These are phyloP conservation scores for Ephydatia muelleri DNA, from an alignment of 37 sponge, comb jelly and placozoan species.

Conservation along the genomic window DNA sequence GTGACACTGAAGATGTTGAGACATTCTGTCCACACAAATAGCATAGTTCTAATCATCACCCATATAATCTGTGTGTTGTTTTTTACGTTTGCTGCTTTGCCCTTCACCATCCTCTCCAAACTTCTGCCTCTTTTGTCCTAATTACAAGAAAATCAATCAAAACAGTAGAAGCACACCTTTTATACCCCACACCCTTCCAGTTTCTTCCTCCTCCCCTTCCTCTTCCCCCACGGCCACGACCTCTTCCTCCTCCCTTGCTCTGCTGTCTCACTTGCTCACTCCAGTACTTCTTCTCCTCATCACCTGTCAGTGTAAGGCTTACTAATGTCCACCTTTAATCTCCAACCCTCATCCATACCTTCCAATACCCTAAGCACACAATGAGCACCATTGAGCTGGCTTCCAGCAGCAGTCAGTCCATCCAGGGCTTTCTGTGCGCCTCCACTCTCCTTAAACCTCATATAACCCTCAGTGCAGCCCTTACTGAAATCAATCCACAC, in stretches of 20 bases:
- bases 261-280: not conserved
- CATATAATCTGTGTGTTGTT: not conserved
- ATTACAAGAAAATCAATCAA: not conserved
- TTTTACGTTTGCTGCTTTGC: not conserved
- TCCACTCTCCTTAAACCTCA: conserved; percentile 66
- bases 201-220: conserved; percentile 9
- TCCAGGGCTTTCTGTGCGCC: conserved; percentile 63
- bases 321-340: not conserved
- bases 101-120: not conserved
- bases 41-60: not conserved
- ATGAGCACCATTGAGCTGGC: conserved; percentile 51
- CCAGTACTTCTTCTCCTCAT: not conserved
- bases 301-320: not conserved
- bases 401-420: conserved; percentile 12
- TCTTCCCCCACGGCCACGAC: not conserved
- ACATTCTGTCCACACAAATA: not conserved
- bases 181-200: not conserved
- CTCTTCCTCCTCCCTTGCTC: conserved; percentile 4
- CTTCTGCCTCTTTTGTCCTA: not conserved
- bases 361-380: not conserved
- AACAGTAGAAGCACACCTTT: not conserved
- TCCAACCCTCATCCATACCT: not conserved
- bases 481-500: conserved; percentile 63
- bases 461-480: conserved; percentile 80
- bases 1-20: not conserved